Evolutionary conservation across 64 coral and sea anemone species (phyloP), one percentile per base, ranked within the genome.

Genomic region (Catalaphyllia jardinei): DNA sequence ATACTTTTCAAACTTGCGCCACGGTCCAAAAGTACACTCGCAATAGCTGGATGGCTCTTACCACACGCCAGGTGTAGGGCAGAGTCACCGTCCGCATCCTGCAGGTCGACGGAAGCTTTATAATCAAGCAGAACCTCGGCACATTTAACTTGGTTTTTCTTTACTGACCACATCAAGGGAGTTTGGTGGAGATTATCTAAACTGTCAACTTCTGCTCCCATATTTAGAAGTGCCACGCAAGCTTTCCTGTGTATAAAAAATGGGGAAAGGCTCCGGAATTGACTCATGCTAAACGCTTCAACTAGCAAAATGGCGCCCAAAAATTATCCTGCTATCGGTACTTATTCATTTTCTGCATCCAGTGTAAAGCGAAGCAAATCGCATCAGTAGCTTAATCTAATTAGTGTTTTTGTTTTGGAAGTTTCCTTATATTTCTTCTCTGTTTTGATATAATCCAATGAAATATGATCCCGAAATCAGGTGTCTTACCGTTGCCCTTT

Each of bases 191-290:
- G 89, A 74, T 90, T 96, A 60, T 96, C 94, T 42, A 74, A 85
- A 64, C 79, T 80, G 72, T 93, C 86, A 49, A 92, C 71, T 57
- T 96, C 91, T 30, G 94, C 94, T 42, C 90, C 94, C 52, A 89
- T 88, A 54, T 67, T 79, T 15, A 96, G 29, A 28, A 96, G 74
- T 2, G 69, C 29, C 19, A 42, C 18, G 64, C 90, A 89, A 10
- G 92, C 87, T 93, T 96, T 96, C 18, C 94, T 96, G 39, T 49
- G n/a, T n/a, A n/a, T n/a, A n/a, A n/a, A 18, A 87, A 77, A 57
- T 57, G 54, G 15, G 0, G 15, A 15, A 14, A 1, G 10, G 11
- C 54, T 8, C 42, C 5, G 42, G 42, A 46, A 46, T 46, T 46
- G 7, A 46, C 42, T 7, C 42, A 46, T 35, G 33, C n/a, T n/a